A percentile compares a stretch with the other conserved stretches of the same genome.
These are phyloP conservation scores for Psephotus haematonotus DNA, from an alignment of 2,113 vertebrate genomes.

Conservation along the genomic window DNA sequence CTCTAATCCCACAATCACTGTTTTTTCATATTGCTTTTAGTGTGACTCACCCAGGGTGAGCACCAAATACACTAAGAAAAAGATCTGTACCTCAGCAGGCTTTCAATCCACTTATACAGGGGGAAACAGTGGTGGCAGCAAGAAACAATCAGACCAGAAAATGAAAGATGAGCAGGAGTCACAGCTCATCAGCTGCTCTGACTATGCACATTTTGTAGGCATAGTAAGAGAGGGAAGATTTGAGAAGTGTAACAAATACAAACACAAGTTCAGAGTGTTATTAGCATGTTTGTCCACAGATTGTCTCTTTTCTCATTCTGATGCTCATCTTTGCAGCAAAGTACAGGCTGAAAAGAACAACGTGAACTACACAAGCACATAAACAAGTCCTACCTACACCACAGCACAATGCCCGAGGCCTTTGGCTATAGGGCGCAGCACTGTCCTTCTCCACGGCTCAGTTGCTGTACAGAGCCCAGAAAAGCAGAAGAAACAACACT, in stretches of 20 bases:
- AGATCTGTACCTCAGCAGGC: not conserved
- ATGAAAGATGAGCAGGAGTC: conserved; percentile 23
- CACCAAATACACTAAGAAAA: not conserved
- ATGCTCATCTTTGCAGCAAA: not conserved
- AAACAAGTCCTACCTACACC: not conserved
- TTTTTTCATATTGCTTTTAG: not conserved
- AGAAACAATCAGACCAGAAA: conserved; percentile 36
- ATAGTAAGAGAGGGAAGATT: not conserved
- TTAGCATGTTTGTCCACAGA: not conserved
- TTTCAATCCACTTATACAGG: not conserved
- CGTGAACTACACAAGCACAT: not conserved
- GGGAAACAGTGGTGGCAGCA: not conserved
- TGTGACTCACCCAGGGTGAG: not conserved
- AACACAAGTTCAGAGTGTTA: not conserved
- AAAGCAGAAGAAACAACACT: not conserved
- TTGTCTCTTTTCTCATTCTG: not conserved
- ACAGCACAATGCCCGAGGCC: not conserved
- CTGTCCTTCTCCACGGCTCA: not conserved
- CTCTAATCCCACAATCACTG: not conserved
- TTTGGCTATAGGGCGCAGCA: fast-evolving
- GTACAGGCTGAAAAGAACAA: not conserved
- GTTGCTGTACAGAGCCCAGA: not conserved
- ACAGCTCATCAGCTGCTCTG: not conserved
- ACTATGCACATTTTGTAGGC: not conserved
- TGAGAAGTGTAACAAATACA: not conserved